A percentile compares a stretch with the other conserved stretches of the same genome.
phyloP scores from a whole-genome alignment of 2,888 invertebrate species.

The Cephus pygmeus region DNA sequence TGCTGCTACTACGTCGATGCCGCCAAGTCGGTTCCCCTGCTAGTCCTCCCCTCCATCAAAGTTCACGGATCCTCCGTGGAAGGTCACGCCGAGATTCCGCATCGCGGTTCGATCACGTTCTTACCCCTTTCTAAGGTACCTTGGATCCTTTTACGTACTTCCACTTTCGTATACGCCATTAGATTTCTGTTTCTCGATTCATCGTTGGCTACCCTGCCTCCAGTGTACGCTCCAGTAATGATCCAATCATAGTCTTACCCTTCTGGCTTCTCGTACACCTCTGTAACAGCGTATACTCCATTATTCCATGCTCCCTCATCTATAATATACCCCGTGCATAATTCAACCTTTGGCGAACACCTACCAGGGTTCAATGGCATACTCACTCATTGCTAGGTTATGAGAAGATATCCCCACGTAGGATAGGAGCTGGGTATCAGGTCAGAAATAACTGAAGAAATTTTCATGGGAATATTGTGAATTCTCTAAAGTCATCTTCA shows the following conservation, averaged over 20 bases:
- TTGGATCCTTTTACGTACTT: not conserved
- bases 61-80: constrained; percentile 9
- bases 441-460: not conserved
- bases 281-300: not conserved
- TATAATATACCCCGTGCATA: not conserved
- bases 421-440: not conserved
- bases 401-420: not conserved
- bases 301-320: not conserved
- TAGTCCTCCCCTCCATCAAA: not conserved
- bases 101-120: constrained; percentile 10
- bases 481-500: not conserved
- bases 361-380: not conserved
- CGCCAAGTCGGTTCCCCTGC: not conserved
- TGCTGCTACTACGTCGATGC: not conserved
- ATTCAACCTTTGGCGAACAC: not conserved
- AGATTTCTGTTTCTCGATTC: not conserved
- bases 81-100: constrained; percentile 15
- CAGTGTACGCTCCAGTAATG: constrained; percentile 34
- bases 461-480: not conserved
- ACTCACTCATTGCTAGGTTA: not conserved
- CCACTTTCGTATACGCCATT: not conserved
- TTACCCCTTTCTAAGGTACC: not conserved
- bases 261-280: not conserved
- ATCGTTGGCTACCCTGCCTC: not conserved
- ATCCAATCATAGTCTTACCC: constrained; percentile 31